These are phyloP conservation scores for Lutjanus campechanus DNA, from an alignment of 2,797 vertebrate genomes.

Conservation along the genomic window DNA sequence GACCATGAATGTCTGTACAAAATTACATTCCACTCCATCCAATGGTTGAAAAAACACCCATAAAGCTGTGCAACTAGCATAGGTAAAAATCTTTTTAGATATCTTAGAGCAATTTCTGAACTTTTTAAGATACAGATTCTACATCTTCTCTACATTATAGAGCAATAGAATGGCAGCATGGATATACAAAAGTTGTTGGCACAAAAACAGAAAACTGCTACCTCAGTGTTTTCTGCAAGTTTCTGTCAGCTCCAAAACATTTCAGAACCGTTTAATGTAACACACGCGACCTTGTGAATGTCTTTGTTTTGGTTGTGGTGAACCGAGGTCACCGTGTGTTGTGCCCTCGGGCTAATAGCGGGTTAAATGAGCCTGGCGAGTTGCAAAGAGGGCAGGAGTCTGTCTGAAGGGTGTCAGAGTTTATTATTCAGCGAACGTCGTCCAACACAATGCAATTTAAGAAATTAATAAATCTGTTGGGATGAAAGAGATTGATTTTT, in stretches of 20 bases:
- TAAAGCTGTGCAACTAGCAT: background rate
- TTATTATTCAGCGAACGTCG: slow-evolving; percentile 41
- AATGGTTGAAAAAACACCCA: too few species aligned
- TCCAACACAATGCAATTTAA: slow-evolving; percentile 25
- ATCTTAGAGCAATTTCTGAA: background rate
- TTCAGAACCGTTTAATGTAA: slow-evolving; percentile 65
- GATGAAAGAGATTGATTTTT: slow-evolving; percentile 26
- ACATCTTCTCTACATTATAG: background rate
- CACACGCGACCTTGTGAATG: slow-evolving; percentile 72
- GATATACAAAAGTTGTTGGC: slow-evolving; percentile 24
- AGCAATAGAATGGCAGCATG: background rate
- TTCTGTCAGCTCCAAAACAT: slow-evolving; percentile 50
- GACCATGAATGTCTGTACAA: background rate
- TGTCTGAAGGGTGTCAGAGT: slow-evolving; percentile 27
- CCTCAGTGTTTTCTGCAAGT: slow-evolving; percentile 13
- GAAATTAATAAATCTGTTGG: slow-evolving; percentile 39
- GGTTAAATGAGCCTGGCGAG: slow-evolving; percentile 57
- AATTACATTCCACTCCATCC: background rate
- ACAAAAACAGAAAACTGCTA: slow-evolving; percentile 38
- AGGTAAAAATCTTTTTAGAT: background rate
- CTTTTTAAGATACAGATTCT: background rate
- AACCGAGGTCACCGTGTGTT: slow-evolving; percentile 61
- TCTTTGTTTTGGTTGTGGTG: slow-evolving; percentile 73
- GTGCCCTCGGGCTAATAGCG: slow-evolving; percentile 55
- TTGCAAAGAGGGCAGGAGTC: slow-evolving; percentile 43